phyloP scores from a whole-genome alignment of 2,888 invertebrate species.

The Bombylius major region DNA sequence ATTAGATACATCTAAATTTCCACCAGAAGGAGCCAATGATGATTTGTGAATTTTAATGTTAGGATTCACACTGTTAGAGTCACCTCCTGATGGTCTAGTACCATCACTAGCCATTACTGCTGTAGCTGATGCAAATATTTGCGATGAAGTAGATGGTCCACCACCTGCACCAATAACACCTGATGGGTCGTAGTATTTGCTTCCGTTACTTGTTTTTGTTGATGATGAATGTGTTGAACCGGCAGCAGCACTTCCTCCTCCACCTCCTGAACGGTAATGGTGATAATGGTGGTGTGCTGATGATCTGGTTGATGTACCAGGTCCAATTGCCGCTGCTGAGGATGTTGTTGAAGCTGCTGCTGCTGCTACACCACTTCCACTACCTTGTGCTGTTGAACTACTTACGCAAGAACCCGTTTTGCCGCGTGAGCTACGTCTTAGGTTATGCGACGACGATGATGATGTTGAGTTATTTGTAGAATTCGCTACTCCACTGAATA shows the following conservation, averaged over 20 bases:
- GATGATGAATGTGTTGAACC: conserved; percentile 13
- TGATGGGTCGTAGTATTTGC: conserved; percentile 10
- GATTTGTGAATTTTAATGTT: conserved; percentile 12
- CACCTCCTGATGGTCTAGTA: conserved; percentile 22
- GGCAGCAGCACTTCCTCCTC: conserved; percentile 16
- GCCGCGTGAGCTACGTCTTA: conserved; percentile 36
- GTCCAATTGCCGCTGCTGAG: conserved; percentile 8
- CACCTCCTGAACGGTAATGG: conserved; percentile 8
- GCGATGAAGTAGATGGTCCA: conserved; percentile 8
- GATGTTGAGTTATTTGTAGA: conserved; percentile 7
- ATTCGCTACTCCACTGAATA: conserved; percentile 3
- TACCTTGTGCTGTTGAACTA: conserved; percentile 20
- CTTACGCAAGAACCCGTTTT: conserved; percentile 39
- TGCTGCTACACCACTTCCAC: conserved; percentile 25
- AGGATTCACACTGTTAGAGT: conserved; percentile 16
- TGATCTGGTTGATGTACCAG: conserved; percentile 11
- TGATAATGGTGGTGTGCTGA: conserved; percentile 12
- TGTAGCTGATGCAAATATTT: conserved; percentile 2
- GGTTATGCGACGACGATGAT: conserved; percentile 26
- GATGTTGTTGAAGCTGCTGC: conserved; percentile 15
- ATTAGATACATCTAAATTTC: conserved; percentile 33
- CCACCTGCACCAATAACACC: conserved; percentile 8
- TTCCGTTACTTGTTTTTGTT: conserved; percentile 1
- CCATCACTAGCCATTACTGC: conserved; percentile 18
- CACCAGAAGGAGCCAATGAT: conserved; percentile 13